Conservation (phyloP, 2,797 vertebrate species). For the Saxicola maurus region DNA sequence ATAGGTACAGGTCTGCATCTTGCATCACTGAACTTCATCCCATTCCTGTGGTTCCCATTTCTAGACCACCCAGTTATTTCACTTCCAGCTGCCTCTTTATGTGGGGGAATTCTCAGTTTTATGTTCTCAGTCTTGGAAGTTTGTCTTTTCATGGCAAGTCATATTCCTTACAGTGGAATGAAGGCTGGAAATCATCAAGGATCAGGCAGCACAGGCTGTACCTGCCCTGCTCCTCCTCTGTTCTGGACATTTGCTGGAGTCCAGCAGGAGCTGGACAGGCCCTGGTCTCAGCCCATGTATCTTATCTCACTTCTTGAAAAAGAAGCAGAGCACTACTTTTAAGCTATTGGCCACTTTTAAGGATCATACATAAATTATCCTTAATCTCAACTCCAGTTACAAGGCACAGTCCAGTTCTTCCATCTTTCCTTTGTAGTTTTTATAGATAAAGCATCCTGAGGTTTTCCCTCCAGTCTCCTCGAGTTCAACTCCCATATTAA, state of each 20-base stretch:
- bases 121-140: neutral
- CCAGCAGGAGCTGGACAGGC: neutral
- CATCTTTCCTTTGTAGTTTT: neutral
- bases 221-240: neutral
- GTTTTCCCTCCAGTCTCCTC: neutral
- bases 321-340: neutral
- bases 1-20: rapidly evolving
- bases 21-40: neutral
- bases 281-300: neutral
- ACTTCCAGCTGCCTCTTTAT: neutral
- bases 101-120: neutral
- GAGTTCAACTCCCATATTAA: neutral
- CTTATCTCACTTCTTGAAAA: neutral
- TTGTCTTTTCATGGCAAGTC: neutral
- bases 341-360: neutral
- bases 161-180: neutral
- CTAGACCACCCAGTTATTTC: neutral
- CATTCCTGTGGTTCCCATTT: neutral
- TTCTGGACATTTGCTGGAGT: neutral
- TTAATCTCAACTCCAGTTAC: neutral
- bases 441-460: neutral
- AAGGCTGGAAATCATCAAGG: neutral
- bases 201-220: neutral
- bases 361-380: neutral
- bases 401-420: neutral